Evolutionary conservation across 1,140 invertebrate species (phyloP), one percentile per base, ranked within the genome.

Genomic region (Lasioglossum baleicum): DNA sequence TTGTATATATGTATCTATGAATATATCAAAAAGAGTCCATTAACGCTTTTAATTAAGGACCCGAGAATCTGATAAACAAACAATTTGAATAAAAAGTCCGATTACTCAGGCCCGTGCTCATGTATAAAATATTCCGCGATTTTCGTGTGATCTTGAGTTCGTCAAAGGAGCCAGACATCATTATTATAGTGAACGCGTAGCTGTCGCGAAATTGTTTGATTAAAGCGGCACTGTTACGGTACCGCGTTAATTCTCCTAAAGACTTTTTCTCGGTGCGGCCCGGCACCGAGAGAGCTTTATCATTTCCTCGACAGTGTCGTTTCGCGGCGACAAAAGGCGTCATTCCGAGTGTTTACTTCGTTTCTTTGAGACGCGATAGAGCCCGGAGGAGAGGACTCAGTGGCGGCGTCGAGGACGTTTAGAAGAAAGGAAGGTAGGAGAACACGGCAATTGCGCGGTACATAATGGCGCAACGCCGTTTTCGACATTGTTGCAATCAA

Each of bases 401-500:
- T 53, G 35, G 64, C 64, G 48, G 63, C 31, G 64, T 35, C 67
- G 63, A 70, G 53, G 51, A 20, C 20, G 61, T n/a, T 35, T 31
- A 44, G 64, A 76, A 65, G 35, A 75, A 26, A 40, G 20, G 58
- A 79, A 53, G 56, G 58, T 75, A 60, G 44, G 68, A 67, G 74
- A 20, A 44, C 63, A 40, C n/a, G 65, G 60, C 84, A 85, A 85
- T 82, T 80, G 79, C 73, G 35, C 68, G 8, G 74, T 77, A 67
- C 67, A 75, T 83, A 71, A 85, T 82, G 81, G 80, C 61, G 67
- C 83, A 78, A 81, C 81, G 80, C 77, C 73, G 77, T 76, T 84
- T 48, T 72, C 71, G 58, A 75, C 87, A 78, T 85, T 84, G 83
- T 81, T 84, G 67, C 77, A 86, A 83, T 86, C 85, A 75, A 72